Percentiles rank a stretch among this genome's conserved stretches.
These are phyloP conservation scores for Drosophila pruinosa DNA, from an alignment of 1,140 invertebrate species.

Conservation along the genomic window DNA sequence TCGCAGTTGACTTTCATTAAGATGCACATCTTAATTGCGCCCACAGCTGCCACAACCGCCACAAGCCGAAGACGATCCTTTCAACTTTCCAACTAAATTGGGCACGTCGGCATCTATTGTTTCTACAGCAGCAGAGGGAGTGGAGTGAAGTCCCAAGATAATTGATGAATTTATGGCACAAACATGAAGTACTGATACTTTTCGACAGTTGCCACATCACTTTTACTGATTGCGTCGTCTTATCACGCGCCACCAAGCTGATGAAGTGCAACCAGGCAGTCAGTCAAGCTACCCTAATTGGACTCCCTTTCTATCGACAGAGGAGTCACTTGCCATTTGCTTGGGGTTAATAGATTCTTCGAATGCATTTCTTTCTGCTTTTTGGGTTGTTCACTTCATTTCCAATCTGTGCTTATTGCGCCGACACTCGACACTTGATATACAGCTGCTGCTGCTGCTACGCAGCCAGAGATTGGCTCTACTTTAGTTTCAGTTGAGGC, in stretches of 20 bases:
- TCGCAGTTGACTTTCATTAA: constrained; percentile 40
- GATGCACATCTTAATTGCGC: constrained; percentile 59
- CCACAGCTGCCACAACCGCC: constrained; percentile 21
- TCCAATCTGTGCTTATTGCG: constrained; percentile 34
- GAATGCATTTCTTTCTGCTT: constrained; percentile 22
- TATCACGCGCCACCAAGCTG: constrained; percentile 31
- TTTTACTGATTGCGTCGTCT: constrained; percentile 38
- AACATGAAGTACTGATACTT: constrained; percentile 32
- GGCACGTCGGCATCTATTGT: constrained; percentile 46
- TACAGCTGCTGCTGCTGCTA: too few relatives aligned
- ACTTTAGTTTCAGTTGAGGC: not conserved
- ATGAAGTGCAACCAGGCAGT: constrained; percentile 38
- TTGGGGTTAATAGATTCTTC: constrained; percentile 41
- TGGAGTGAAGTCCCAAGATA: constrained; percentile 32
- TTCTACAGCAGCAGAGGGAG: not conserved
- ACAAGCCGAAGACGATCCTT: constrained; percentile 37
- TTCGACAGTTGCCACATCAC: constrained; percentile 28
- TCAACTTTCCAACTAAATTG: constrained; percentile 34
- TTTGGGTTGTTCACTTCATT: constrained; percentile 28
- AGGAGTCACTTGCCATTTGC: constrained; percentile 3
- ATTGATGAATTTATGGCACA: constrained; percentile 57
- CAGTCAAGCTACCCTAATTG: constrained; percentile 47
- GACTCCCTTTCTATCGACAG: not conserved
- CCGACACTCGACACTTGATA: constrained; percentile 36
- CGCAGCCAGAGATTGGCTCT: constrained; percentile 22